Percentiles rank a stretch among this genome's conserved stretches.
phyloP scores from a whole-genome alignment of 2,888 invertebrate species.

The Aproaerema taeniolella region DNA sequence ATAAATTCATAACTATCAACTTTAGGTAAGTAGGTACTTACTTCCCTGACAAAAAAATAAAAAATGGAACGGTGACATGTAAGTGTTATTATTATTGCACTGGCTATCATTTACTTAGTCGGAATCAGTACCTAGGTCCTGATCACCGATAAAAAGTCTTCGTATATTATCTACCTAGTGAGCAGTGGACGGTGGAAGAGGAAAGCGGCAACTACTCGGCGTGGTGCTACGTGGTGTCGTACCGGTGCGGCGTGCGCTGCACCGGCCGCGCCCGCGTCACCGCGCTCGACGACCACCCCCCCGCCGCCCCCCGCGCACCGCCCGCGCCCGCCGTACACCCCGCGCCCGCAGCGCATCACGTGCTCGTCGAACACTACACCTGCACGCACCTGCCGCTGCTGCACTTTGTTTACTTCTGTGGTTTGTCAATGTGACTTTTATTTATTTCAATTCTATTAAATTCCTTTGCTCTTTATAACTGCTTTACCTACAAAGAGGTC shows the following conservation, averaged over 20 bases:
- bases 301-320: constrained; percentile 3
- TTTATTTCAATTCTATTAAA: too few relatives aligned
- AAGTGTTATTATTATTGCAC: too few relatives aligned
- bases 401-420: constrained; percentile 1
- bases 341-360: background rate
- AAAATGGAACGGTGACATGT: too few relatives aligned
- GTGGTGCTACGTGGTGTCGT: constrained; percentile 42
- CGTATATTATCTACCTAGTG: constrained; percentile 29
- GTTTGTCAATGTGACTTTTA: too few relatives aligned
- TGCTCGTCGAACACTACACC: background rate
- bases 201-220: constrained; percentile 44
- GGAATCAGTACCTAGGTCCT: background rate
- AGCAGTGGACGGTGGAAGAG: constrained; percentile 37
- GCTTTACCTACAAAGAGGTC: too few relatives aligned
- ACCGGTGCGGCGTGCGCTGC: constrained; percentile 42
- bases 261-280: constrained; percentile 28
- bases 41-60: too few relatives aligned
- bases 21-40: too few relatives aligned
- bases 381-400: background rate
- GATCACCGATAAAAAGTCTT: too few relatives aligned
- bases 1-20: too few relatives aligned
- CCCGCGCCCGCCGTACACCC: too few relatives aligned
- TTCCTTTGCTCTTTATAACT: too few relatives aligned
- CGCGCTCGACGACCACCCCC: constrained; percentile 10
- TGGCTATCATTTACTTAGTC: too few relatives aligned